Conservation (phyloP, 2,797 vertebrate species). For the Bovichtus variegatus region DNA sequence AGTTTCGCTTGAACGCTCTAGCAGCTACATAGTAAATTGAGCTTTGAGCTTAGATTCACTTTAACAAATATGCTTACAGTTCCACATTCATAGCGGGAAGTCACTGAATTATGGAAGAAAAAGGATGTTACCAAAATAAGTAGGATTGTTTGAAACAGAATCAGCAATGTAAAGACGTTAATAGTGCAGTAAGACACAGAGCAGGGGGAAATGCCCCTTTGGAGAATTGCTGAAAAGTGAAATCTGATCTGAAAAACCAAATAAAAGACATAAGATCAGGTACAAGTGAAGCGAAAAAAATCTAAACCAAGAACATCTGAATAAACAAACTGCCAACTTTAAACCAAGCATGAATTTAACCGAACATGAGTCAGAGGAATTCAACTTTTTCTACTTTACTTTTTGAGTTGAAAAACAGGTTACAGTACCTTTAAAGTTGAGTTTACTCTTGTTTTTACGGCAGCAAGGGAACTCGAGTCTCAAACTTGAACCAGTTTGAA, state of each 20-base stretch:
- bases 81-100: not conserved
- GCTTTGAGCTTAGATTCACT: not conserved
- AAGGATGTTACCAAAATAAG: not conserved
- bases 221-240: not conserved
- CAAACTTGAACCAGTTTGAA: constrained; percentile 29
- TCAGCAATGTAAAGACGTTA: not conserved
- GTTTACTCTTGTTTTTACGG: constrained; percentile 6
- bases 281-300: not conserved
- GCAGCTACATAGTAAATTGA: not conserved
- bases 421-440: not conserved
- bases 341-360: not conserved
- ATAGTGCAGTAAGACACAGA: not conserved
- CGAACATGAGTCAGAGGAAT: not conserved
- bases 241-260: not conserved
- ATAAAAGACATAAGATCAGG: not conserved
- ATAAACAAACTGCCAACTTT: constrained; percentile 7
- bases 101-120: not conserved
- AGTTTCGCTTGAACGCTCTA: not conserved
- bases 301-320: constrained; percentile 2
- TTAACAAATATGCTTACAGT: not conserved
- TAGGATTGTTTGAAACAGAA: constrained; percentile 3
- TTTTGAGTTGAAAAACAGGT: not conserved
- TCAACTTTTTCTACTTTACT: not conserved
- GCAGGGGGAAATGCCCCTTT: not conserved
- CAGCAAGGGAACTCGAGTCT: constrained; percentile 1